A percentile compares a stretch with the other conserved stretches of the same genome.
Evolutionary conservation across 2,888 invertebrate species (phyloP).

Genomic region (Corbicula japonica): DNA sequence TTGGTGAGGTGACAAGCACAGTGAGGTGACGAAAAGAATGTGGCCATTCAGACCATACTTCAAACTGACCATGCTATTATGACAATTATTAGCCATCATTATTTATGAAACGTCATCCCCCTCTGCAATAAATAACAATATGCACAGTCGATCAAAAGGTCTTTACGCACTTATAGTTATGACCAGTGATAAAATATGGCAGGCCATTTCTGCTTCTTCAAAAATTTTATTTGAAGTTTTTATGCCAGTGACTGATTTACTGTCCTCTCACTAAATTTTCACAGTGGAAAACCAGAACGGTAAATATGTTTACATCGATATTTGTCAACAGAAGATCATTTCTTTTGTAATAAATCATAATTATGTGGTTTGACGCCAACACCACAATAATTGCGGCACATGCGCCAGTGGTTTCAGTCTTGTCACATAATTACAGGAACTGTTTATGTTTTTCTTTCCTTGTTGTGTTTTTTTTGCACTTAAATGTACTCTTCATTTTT

Average conservation of each 20-base stretch:
- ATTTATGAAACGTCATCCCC: constrained; percentile 22
- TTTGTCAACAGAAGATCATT: constrained; percentile 13
- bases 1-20: too few relatives aligned
- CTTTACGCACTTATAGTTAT: constrained; percentile 28
- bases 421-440: too few relatives aligned
- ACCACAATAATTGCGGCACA: too few relatives aligned
- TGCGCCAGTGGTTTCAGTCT: too few relatives aligned
- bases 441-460: too few relatives aligned
- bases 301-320: constrained; percentile 20
- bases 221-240: constrained; percentile 17
- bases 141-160: constrained; percentile 23
- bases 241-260: constrained; percentile 30
- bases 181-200: constrained; percentile 36
- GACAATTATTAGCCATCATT: constrained; percentile 16
- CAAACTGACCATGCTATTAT: constrained; percentile 10
- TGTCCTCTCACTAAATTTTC: too few relatives aligned
- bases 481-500: too few relatives aligned
- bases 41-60: neutral
- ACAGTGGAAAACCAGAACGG: too few relatives aligned
- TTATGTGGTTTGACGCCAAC: constrained; percentile 13
- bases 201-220: constrained; percentile 15
- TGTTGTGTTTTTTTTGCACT: too few relatives aligned
- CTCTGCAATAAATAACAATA: constrained; percentile 14
- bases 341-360: constrained; percentile 12
- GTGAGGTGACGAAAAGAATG: constrained; percentile 13